These are phyloP conservation scores for Willisornis vidua DNA, from an alignment of 2,113 vertebrate genomes.

Conservation along the genomic window DNA sequence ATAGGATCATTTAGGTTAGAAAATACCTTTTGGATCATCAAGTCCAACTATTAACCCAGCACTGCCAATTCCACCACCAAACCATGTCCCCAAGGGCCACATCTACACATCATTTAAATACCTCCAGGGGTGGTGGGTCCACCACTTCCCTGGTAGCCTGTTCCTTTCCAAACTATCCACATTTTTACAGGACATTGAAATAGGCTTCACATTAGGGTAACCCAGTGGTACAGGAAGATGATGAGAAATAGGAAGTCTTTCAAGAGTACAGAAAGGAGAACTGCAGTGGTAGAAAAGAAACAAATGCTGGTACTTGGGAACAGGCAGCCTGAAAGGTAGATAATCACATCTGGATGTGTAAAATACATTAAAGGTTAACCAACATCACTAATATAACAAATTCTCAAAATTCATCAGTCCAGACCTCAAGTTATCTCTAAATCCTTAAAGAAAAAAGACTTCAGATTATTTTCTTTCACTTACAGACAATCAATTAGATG, in stretches of 20 bases:
- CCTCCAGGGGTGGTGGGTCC: accelerated
- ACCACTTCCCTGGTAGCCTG: neutral
- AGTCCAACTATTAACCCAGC: neutral
- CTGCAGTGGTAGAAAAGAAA: neutral
- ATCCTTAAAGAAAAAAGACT: neutral
- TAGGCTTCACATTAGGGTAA: accelerated
- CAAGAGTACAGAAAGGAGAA: neutral
- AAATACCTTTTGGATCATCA: neutral
- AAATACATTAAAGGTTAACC: neutral
- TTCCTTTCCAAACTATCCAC: neutral
- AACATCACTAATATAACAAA: neutral
- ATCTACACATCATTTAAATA: neutral
- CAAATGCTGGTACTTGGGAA: neutral
- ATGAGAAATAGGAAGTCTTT: neutral
- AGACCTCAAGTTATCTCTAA: neutral
- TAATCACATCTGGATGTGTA: accelerated
- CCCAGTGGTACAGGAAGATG: neutral
- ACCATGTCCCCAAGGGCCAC: neutral
- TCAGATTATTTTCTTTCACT: neutral
- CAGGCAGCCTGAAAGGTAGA: neutral
- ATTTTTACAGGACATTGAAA: neutral
- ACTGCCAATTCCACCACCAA: neutral
- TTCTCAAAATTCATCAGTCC: neutral
- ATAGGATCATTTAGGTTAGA: neutral
- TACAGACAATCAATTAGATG: neutral